A percentile compares a stretch with the other conserved stretches of the same genome.
phyloP scores from a whole-genome alignment of 2,888 invertebrate genomes.

The Tetramorium bicarinatum region DNA sequence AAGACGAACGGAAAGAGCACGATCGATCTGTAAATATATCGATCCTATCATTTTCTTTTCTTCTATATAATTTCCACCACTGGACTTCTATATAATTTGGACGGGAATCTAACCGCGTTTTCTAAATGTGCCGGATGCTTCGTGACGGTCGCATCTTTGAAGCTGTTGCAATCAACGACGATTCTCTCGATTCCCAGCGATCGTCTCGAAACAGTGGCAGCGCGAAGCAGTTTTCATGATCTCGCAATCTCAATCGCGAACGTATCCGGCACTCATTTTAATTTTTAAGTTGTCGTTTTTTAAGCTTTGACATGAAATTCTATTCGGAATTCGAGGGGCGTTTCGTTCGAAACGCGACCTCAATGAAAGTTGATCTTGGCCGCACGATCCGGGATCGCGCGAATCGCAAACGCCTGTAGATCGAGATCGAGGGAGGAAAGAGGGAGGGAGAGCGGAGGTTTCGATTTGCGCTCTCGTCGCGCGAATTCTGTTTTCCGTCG shows the following conservation, averaged over 20 bases:
- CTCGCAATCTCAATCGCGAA: not conserved
- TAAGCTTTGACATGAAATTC: not conserved
- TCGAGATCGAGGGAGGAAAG: not conserved
- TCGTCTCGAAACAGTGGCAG: not conserved
- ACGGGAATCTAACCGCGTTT: not conserved
- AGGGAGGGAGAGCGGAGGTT: not conserved
- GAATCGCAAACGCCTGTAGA: not conserved
- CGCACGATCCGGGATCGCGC: not conserved
- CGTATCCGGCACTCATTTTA: not conserved
- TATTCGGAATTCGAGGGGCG: not conserved
- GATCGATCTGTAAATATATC: conserved; percentile 19
- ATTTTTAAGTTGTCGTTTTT: not conserved
- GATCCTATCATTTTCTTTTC: not conserved
- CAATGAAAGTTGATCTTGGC: conserved; percentile 10
- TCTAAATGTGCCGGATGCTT: not conserved
- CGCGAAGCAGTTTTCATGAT: not conserved
- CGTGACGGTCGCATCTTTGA: not conserved
- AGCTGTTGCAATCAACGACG: not conserved
- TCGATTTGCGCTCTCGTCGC: not conserved
- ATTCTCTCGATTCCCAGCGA: not conserved
- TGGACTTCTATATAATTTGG: conserved; percentile 23
- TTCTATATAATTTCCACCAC: conserved; percentile 16
- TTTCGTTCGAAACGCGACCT: not conserved
- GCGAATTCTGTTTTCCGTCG: conserved; percentile 8
- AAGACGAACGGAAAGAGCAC: not conserved